phyloP scores from a whole-genome alignment of 2,888 invertebrate species.

The Limenitis camilla region DNA sequence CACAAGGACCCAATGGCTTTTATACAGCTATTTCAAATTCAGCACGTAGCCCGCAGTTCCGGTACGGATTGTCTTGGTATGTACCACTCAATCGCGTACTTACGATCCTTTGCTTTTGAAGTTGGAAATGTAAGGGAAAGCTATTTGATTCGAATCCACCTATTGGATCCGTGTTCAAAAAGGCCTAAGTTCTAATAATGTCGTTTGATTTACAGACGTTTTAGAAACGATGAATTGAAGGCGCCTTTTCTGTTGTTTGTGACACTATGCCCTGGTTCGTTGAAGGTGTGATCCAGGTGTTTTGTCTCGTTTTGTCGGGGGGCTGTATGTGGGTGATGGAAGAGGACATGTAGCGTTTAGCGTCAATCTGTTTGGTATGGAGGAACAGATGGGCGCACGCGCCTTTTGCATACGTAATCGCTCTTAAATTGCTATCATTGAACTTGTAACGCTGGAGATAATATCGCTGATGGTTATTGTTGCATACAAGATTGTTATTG shows the following conservation, averaged over 20 bases:
- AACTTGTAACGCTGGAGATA: conserved; percentile 60
- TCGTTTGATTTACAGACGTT: conserved; percentile 39
- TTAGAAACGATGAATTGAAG: conserved; percentile 38
- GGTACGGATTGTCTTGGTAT: conserved; percentile 64
- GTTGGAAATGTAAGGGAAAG: conserved; percentile 67
- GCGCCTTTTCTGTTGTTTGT: conserved; percentile 71
- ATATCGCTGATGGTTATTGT: conserved; percentile 30
- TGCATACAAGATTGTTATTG: not conserved
- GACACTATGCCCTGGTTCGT: conserved; percentile 68
- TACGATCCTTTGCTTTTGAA: conserved; percentile 53
- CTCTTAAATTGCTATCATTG: conserved; percentile 55
- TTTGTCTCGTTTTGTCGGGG: conserved; percentile 37
- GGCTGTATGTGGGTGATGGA: conserved; percentile 30
- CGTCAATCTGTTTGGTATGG: conserved; percentile 59
- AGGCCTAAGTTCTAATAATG: conserved; percentile 45
- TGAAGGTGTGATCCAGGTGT: conserved; percentile 52
- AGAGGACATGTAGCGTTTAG: conserved; percentile 38
- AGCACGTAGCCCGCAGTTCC: conserved; percentile 63
- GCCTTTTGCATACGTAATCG: conserved; percentile 57
- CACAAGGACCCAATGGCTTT: conserved; percentile 65
- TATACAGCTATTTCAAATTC: conserved; percentile 76
- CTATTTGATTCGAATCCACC: conserved; percentile 69
- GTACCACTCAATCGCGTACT: conserved; percentile 46
- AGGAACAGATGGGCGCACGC: conserved; percentile 46
- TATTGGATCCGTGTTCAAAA: conserved; percentile 37